Evolutionary conservation across 2,113 vertebrate species (phyloP), one percentile per base, ranked within the genome.

Genomic region (Pampusana beccarii): DNA sequence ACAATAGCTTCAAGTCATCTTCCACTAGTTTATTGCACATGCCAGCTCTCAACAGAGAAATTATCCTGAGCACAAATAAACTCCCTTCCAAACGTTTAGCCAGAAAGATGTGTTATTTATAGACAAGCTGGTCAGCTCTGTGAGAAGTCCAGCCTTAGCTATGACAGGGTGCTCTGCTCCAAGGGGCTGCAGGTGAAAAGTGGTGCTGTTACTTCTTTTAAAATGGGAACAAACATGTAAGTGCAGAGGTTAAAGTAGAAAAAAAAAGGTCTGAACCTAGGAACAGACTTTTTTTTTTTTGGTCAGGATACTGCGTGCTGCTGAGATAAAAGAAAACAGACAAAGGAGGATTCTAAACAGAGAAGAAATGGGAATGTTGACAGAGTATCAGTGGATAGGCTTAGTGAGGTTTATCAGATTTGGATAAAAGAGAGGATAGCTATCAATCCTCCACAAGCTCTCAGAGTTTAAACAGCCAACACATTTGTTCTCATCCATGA

Each of bases 391-490:
- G 75, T 89, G 92, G 58, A 65, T 40, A 88, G 82, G 83, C 92
- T 95, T 95, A 97, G 92, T 51, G 80, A 88, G 92, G 70, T 94
- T 95, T 93, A 97, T 95, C 92, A 94, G 95, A 93, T 97, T 93
- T 91, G 93, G 94, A 60, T 90, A 86, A 96, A 62, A 84, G 78
- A 72, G 24, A 92, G 72, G 94, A 96, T 71, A 90, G 90, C 64
- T 93, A 84, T 90, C 90, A 96, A 95, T 89, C 86, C 92, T 91
- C 44, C 62, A 53, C 60, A 93, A 94, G 86, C 84, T 57, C 72
- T 67, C 40, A 14, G 46, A 54, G 50, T 15, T 88, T 87, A 58
- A 95, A 81, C 2, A 4, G 70, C 80, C 74, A 87, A 78, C 74
- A 69, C 36, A 61, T 80, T 72, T 84, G 64, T 75, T 83, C 77